A percentile compares a stretch with the other conserved stretches of the same genome.
Conservation (phyloP, 2,797 vertebrate genomes). For the Phyllotis vaccarum region DNA sequence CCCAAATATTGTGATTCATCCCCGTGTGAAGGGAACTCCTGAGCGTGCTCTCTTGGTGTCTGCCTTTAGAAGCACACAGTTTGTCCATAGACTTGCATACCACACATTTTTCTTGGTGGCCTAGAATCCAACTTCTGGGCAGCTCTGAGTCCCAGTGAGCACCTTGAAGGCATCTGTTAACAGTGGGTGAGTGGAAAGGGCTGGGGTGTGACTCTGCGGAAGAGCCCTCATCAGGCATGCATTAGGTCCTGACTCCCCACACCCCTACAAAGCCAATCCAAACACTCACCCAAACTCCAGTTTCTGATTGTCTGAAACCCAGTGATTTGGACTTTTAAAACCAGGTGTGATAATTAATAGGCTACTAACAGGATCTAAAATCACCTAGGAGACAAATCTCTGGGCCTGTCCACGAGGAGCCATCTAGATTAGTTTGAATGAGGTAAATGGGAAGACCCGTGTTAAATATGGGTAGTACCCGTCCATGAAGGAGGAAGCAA, state of each 20-base stretch:
- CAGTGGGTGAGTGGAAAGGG: not conserved
- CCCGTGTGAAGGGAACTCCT: not conserved
- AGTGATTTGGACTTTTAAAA: not conserved
- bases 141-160: not conserved
- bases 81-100: too few species aligned
- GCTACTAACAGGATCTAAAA: not conserved
- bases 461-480: not conserved
- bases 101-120: not conserved
- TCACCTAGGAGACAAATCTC: not conserved
- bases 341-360: not conserved
- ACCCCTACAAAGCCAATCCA: not conserved
- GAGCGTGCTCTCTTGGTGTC: not conserved
- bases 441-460: not conserved
- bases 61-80: not conserved
- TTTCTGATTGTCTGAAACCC: not conserved
- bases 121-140: not conserved
- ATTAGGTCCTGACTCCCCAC: not conserved
- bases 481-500: not conserved
- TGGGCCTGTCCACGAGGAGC: not conserved
- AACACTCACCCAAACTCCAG: not conserved
- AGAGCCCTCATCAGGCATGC: not conserved
- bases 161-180: not conserved
- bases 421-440: not conserved
- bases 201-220: not conserved
- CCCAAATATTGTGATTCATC: not conserved